phyloP scores from a whole-genome alignment of 2,888 invertebrate species.

The Phlogophora meticulosa region DNA sequence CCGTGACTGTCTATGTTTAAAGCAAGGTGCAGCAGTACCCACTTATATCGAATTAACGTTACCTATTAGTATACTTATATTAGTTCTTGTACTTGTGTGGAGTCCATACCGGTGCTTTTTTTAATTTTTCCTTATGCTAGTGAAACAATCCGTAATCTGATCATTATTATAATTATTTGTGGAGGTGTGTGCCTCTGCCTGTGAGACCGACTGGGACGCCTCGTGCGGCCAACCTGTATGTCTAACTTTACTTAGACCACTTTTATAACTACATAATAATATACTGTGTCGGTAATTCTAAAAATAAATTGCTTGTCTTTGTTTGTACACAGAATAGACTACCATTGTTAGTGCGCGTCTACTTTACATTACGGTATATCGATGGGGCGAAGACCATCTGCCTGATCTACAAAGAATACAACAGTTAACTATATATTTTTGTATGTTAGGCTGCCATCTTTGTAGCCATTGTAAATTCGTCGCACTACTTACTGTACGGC shows the following conservation, averaged over 20 bases:
- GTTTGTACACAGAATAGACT: slow-evolving; percentile 24
- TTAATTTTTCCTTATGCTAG: background rate
- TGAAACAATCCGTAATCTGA: slow-evolving; percentile 9
- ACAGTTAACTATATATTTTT: too few species aligned
- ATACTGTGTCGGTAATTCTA: background rate
- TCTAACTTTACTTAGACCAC: background rate
- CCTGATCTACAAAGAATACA: too few species aligned
- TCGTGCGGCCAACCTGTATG: too few species aligned
- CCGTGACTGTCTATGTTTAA: too few species aligned
- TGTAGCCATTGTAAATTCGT: too few species aligned
- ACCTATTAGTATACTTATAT: slow-evolving; percentile 1
- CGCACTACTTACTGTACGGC: too few species aligned
- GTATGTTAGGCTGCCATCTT: too few species aligned
- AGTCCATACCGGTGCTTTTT: slow-evolving; percentile 22
- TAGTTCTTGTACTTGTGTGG: slow-evolving; percentile 35
- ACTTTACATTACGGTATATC: background rate
- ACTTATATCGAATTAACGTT: background rate
- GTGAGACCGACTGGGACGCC: background rate
- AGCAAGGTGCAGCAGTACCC: background rate
- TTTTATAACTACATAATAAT: background rate
- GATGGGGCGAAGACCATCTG: too few species aligned
- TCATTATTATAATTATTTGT: background rate
- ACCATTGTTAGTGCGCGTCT: background rate
- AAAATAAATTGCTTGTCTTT: slow-evolving; percentile 11
- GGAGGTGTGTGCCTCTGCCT: background rate